Percentiles rank a stretch among this genome's conserved stretches.
These are phyloP conservation scores for Myopa testacea DNA, from an alignment of 2,888 invertebrate genomes.

Conservation along the genomic window DNA sequence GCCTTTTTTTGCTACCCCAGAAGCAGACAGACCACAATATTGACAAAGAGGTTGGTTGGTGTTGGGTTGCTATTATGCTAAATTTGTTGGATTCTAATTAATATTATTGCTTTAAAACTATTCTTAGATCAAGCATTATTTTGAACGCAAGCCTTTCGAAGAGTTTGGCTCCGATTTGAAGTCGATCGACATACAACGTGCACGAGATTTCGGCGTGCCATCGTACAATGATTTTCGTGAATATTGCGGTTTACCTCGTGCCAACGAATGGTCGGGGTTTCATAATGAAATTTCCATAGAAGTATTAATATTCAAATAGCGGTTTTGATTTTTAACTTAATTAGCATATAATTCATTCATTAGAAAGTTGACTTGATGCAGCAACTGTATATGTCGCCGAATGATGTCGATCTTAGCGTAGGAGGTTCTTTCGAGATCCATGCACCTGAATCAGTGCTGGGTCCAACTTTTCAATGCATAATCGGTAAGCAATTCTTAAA, in stretches of 20 bases:
- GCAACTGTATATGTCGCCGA: constrained; percentile 72
- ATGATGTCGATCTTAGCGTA: constrained; percentile 79
- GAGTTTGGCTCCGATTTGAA: constrained; percentile 72
- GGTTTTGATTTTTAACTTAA: neutral
- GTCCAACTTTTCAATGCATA: constrained; percentile 80
- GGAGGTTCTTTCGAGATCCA: constrained; percentile 77
- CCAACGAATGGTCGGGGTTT: constrained; percentile 57
- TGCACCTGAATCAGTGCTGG: constrained; percentile 73
- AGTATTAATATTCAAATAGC: constrained; percentile 46
- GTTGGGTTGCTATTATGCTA: constrained; percentile 46
- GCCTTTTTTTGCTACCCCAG: constrained; percentile 79
- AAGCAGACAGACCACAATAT: constrained; percentile 80
- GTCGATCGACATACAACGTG: constrained; percentile 60
- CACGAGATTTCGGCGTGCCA: constrained; percentile 56
- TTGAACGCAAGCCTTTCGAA: constrained; percentile 58
- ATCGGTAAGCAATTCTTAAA: constrained; percentile 77
- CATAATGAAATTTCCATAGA: constrained; percentile 77
- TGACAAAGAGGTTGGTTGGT: constrained; percentile 72
- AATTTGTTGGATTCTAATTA: no score
- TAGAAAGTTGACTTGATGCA: constrained; percentile 72
- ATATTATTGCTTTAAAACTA: neutral
- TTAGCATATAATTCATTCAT: constrained; percentile 46
- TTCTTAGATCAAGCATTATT: constrained; percentile 56
- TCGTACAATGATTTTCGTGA: constrained; percentile 60
- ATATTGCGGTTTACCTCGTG: constrained; percentile 57